Evolutionary conservation across 2,113 vertebrate genomes (phyloP).

Genomic region (Grallaria varia): DNA sequence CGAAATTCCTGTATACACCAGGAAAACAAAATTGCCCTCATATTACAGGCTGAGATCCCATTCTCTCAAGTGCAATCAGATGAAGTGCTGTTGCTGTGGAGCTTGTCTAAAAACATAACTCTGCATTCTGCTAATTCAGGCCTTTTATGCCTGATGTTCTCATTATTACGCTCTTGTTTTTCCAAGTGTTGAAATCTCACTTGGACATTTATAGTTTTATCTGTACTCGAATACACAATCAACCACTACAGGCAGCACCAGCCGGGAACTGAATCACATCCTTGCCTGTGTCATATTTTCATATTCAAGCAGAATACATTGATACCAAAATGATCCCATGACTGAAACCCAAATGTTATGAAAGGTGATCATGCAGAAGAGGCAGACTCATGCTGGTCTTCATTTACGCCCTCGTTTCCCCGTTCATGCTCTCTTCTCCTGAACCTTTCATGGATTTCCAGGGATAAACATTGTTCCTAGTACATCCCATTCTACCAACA

Average conservation of each 20-base stretch:
- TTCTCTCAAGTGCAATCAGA: constrained; percentile 7
- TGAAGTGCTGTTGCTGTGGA: constrained; percentile 20
- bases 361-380: background rate
- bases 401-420: background rate
- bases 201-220: background rate
- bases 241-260: background rate
- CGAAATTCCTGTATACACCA: background rate
- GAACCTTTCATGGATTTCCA: background rate
- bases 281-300: background rate
- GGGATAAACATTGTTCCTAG: background rate
- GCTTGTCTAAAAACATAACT: constrained; percentile 24
- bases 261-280: background rate
- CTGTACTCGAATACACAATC: constrained; percentile 24
- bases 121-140: constrained; percentile 6
- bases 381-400: background rate
- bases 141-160: background rate
- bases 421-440: background rate
- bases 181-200: background rate
- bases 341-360: background rate
- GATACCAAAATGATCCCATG: background rate
- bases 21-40: background rate
- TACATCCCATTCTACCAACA: background rate
- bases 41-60: background rate
- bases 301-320: background rate
- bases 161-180: constrained; percentile 30